Evolutionary conservation across 2,113 vertebrate genomes (phyloP).

Genomic region (Halcyon senegalensis): DNA sequence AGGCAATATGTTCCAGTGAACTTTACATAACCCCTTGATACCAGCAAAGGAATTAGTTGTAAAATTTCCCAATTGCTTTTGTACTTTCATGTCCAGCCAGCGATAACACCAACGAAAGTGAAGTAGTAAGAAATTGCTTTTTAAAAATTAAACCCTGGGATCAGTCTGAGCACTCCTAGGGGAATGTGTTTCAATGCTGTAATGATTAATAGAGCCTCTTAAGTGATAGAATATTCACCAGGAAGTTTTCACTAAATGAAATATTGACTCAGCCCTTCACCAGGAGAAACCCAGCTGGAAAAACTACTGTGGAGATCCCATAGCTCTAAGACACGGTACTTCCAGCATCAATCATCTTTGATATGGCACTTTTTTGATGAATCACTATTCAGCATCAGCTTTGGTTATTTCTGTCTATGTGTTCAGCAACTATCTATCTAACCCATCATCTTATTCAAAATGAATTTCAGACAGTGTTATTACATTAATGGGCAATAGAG

Average conservation of each 20-base stretch:
- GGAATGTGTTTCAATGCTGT: constrained; percentile 79
- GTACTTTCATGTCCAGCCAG: constrained; percentile 89
- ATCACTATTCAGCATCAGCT: constrained; percentile 12
- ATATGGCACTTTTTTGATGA: constrained; percentile 51
- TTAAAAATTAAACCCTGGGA: constrained; percentile 80
- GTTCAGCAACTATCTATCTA: background rate
- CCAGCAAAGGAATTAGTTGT: constrained; percentile 86
- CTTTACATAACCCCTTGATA: constrained; percentile 86
- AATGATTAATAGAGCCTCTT: constrained; percentile 84
- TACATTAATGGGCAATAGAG: background rate
- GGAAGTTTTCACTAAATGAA: constrained; percentile 94
- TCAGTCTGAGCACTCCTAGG: constrained; percentile 75
- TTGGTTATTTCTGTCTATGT: background rate
- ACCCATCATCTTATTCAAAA: background rate
- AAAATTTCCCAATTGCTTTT: constrained; percentile 78
- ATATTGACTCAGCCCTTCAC: constrained; percentile 78
- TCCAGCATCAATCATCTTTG: constrained; percentile 67
- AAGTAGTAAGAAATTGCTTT: constrained; percentile 81
- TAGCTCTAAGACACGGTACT: constrained; percentile 62
- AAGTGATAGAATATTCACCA: constrained; percentile 85
- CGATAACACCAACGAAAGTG: constrained; percentile 86
- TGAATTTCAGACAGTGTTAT: background rate
- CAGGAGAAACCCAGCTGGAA: constrained; percentile 77
- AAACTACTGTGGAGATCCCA: constrained; percentile 71
- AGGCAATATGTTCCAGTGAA: constrained; percentile 80